These are phyloP conservation scores for Apostichopus parvimensis DNA, from an alignment of 35 echinoderm and acorn worm genomes.

Conservation along the genomic window DNA sequence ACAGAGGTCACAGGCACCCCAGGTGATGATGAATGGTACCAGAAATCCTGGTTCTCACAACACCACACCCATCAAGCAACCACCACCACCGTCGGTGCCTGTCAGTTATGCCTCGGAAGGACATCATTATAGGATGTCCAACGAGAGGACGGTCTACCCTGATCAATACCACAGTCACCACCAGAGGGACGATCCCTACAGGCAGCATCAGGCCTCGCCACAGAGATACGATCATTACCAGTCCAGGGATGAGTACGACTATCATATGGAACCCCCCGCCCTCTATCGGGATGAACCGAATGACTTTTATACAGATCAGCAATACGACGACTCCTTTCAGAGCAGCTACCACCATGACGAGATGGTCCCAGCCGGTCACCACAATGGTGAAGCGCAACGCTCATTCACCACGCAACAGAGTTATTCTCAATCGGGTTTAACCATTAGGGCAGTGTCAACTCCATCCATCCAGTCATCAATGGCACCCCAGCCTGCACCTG, in stretches of 20 bases:
- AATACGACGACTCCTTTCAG: neutral
- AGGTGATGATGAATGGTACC: neutral
- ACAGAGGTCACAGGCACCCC: conserved; percentile 27
- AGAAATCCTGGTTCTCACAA: conserved; percentile 32
- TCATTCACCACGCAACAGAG: conserved; percentile 44
- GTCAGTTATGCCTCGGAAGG: neutral
- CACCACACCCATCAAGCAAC: conserved; percentile 34
- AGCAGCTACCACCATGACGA: neutral
- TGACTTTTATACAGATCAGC: conserved; percentile 19
- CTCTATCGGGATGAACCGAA: neutral
- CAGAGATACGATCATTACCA: conserved; percentile 10
- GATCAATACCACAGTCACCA: neutral
- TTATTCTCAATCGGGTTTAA: conserved; percentile 50
- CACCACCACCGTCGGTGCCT: neutral
- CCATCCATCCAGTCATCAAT: conserved; percentile 17
- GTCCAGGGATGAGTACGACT: conserved; percentile 8
- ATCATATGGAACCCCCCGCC: neutral
- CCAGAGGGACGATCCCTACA: neutral
- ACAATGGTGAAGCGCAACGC: conserved; percentile 40
- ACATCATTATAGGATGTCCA: neutral
- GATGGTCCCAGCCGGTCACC: neutral
- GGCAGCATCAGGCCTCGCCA: neutral
- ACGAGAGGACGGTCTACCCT: neutral
- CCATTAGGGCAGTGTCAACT: conserved; percentile 47
- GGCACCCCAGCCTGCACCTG: conserved; percentile 77